phyloP scores from a whole-genome alignment of 2,797 vertebrate species.

The Streptopelia turtur region DNA sequence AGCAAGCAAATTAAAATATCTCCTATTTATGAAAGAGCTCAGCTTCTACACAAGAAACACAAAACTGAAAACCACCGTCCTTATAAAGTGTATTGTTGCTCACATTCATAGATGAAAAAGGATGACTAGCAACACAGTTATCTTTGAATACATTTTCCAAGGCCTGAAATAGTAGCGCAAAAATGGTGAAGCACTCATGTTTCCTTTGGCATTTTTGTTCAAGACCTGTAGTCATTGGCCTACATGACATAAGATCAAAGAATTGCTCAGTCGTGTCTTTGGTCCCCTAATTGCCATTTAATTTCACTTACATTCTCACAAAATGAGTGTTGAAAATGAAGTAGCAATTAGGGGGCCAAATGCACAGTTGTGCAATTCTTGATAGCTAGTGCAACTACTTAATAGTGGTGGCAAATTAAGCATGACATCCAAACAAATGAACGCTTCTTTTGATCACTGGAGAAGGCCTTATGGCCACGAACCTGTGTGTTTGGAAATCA shows the following conservation, averaged over 20 bases:
- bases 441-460: constrained; percentile 3
- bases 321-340: constrained; percentile 68
- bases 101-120: neutral
- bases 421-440: constrained; percentile 41
- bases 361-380: constrained; percentile 34
- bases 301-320: constrained; percentile 60
- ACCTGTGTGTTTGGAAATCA: neutral
- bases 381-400: neutral
- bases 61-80: neutral
- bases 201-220: neutral
- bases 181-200: neutral
- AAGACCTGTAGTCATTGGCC: neutral
- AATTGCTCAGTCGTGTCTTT: constrained; percentile 25
- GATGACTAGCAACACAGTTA: neutral
- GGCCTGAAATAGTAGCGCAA: neutral
- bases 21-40: neutral
- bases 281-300: constrained; percentile 57
- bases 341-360: constrained; percentile 42
- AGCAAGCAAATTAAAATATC: constrained; percentile 35
- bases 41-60: neutral
- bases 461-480: neutral
- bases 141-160: neutral
- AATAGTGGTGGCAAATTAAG: constrained; percentile 43
- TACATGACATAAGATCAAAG: neutral
- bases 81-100: neutral